Evolutionary conservation across 2,888 invertebrate genomes (phyloP), one percentile per base, ranked within the genome.

Genomic region (Chrysolina oricalcia): DNA sequence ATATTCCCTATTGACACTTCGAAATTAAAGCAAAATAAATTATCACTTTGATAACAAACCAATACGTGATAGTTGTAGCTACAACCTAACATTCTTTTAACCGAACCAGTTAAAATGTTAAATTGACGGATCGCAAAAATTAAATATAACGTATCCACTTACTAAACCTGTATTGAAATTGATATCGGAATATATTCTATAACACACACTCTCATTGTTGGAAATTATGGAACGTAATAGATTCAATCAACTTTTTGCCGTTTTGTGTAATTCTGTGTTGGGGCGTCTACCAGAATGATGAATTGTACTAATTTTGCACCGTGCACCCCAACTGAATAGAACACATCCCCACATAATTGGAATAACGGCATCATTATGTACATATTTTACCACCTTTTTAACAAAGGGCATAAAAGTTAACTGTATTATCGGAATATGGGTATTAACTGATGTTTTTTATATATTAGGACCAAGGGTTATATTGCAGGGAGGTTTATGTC

Each of bases 281-380:
- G 72, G 76, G 81, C 80, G 80, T 78, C 71, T 62, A 74, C 73
- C 66, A 53, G 69, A 73, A 79, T 81, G 81, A 81, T 80, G 76
- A 78, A 81, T 81, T 74, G 73, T 74, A 69, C 70, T 74, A 77
- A 79, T 81, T 78, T 77, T 63, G 67, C 73, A 74, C 73, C 56
- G 72, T 56, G 73, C 70, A 70, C 75, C 76, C 81, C 74, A 63
- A 77, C 78, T 79, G 78, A 68, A 68, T 53, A 21, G 41, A 68
- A 40, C 75, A 79, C 77, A 74, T 81, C 78, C 80, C 80, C 73
- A 66, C 64, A 79, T 80, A 76, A 72, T 72, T 56, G 70, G 68
- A 81, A 81, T 81, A 82, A 82, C 78, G 77, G 80, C 17, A 78
- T 78, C 78, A 82, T 81, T 83, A 81, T 82, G 81, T 79, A 80